Conservation (phyloP, 2,113 vertebrate genomes). For the Nanorana parkeri region DNA sequence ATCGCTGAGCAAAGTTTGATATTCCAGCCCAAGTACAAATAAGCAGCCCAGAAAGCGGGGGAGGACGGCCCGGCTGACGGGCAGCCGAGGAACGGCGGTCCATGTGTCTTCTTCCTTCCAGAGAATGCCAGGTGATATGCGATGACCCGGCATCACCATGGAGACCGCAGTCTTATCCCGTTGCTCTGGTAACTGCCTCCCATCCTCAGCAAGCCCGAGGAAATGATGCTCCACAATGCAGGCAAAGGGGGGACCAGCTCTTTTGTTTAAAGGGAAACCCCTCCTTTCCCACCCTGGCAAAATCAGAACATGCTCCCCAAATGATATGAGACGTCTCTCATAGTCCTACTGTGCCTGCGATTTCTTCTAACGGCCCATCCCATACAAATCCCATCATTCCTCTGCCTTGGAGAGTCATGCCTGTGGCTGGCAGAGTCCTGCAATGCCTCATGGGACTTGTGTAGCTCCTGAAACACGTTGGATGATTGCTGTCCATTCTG, state of each 20-base stretch:
- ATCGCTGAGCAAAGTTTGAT: no score
- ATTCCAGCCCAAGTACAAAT: neutral
- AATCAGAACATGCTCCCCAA: no score
- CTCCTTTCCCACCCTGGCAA: no score
- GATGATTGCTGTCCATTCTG: no score
- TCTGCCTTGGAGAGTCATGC: no score
- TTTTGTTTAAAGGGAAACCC: neutral
- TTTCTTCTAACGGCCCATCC: no score
- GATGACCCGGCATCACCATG: constrained; percentile 48
- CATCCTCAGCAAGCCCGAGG: neutral
- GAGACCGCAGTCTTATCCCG: constrained; percentile 45
- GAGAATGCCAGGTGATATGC: constrained; percentile 46
- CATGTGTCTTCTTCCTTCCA: constrained; percentile 14
- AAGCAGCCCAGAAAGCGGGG: constrained; percentile 1
- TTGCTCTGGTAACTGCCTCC: constrained; percentile 49
- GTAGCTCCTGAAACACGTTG: no score
- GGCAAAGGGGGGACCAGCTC: neutral
- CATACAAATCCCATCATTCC: no score
- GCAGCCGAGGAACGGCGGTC: neutral
- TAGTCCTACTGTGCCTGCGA: no score
- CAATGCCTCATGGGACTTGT: no score
- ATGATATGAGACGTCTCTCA: no score
- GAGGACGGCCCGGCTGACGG: neutral
- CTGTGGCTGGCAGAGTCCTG: no score
- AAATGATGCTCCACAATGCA: neutral